Percentiles rank a stretch among this genome's conserved stretches.
Evolutionary conservation across 2,797 vertebrate genomes (phyloP).

Genomic region (Pteropus rufus): DNA sequence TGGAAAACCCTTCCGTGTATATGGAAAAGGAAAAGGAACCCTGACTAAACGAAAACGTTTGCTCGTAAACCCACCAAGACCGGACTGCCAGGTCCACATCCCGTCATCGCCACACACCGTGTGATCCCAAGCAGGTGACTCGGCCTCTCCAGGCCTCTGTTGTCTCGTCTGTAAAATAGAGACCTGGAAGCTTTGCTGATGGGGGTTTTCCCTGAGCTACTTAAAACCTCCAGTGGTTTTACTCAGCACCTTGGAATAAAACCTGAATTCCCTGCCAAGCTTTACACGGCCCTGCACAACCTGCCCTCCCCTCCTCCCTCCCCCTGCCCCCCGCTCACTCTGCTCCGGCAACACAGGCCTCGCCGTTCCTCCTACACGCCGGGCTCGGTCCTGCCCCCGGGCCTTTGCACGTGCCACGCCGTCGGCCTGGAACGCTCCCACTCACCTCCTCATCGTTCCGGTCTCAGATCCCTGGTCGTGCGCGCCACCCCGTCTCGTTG

Average conservation of each 20-base stretch:
- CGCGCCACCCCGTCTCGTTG: not conserved
- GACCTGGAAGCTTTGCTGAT: not conserved
- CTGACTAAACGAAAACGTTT: not conserved
- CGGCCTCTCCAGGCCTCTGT: not conserved
- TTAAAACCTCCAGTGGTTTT: not conserved
- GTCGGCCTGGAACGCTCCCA: not conserved
- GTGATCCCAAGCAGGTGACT: not conserved
- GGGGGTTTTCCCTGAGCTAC: not conserved
- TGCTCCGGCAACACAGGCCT: not conserved
- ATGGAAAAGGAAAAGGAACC: not conserved
- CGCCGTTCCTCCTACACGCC: not conserved
- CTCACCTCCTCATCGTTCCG: not conserved
- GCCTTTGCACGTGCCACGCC: not conserved
- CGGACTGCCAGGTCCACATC: not conserved
- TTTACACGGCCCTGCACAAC: not conserved
- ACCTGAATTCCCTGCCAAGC: not conserved
- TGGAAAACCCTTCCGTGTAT: not conserved
- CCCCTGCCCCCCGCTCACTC: fast-evolving
- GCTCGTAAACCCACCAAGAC: not conserved
- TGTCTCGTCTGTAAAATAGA: not conserved
- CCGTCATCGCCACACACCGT: not conserved
- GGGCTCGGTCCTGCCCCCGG: not conserved
- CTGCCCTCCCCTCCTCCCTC: not conserved
- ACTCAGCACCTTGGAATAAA: not conserved
- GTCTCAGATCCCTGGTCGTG: not conserved